Conservation (phyloP, 2,888 invertebrate species). For the Silvanus unidentatus region DNA sequence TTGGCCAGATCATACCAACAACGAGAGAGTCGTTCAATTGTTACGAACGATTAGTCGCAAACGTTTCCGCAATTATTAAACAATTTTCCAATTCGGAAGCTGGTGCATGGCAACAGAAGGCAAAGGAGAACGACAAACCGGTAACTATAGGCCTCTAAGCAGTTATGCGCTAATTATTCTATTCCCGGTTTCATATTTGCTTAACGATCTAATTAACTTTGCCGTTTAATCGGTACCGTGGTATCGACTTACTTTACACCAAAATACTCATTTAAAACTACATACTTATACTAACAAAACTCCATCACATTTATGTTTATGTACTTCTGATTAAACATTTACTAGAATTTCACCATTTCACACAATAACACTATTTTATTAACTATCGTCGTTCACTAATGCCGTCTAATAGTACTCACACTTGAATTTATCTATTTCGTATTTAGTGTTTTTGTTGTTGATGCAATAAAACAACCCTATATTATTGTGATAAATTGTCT, state of each 20-base stretch:
- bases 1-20: too few relatives aligned
- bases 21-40: constrained; percentile 16
- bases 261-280: constrained; percentile 16
- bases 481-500: too few relatives aligned
- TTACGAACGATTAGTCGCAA: constrained; percentile 28
- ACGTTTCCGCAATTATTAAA: constrained; percentile 29
- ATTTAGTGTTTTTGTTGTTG: too few relatives aligned
- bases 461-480: too few relatives aligned
- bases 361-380: too few relatives aligned
- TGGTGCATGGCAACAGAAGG: constrained; percentile 4
- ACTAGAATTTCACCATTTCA: background rate
- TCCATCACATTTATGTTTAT: background rate
- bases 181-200: constrained; percentile 30
- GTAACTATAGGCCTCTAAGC: constrained; percentile 16
- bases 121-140: constrained; percentile 6
- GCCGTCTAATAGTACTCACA: too few relatives aligned
- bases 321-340: constrained; percentile 1
- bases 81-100: constrained; percentile 21
- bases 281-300: background rate
- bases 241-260: constrained; percentile 28
- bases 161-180: constrained; percentile 26
- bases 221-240: constrained; percentile 27
- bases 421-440: too few relatives aligned
- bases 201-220: constrained; percentile 31
- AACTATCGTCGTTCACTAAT: too few relatives aligned